A percentile compares a stretch with the other conserved stretches of the same genome.
Evolutionary conservation across 2,888 invertebrate species (phyloP).

Genomic region (Matsumyia berberina): DNA sequence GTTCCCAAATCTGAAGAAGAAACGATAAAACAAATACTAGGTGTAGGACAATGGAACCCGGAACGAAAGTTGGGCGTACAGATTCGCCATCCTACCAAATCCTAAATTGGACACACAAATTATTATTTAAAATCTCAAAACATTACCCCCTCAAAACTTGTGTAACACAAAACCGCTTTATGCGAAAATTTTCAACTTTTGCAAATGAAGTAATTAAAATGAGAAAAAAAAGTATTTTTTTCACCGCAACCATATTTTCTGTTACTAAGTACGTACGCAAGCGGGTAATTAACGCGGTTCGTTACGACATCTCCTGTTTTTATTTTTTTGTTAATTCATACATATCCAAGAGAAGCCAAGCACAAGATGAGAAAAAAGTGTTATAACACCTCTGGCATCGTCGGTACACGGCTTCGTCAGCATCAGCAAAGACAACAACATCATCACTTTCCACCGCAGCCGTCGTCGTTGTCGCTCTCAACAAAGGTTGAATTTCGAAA

Average conservation of each 20-base stretch:
- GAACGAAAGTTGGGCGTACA: too few species aligned
- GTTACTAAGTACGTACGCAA: constrained; percentile 29
- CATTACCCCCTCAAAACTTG: not conserved
- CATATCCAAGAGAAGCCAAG: constrained; percentile 6
- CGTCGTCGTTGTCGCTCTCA: constrained; percentile 22
- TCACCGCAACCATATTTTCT: not conserved
- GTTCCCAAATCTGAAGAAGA: too few species aligned
- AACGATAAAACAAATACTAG: too few species aligned
- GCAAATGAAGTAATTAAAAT: constrained; percentile 14
- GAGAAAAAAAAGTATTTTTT: not conserved
- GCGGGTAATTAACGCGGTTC: constrained; percentile 23
- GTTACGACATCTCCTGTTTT: constrained; percentile 34
- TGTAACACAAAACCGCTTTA: not conserved
- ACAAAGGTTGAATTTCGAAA: constrained; percentile 53
- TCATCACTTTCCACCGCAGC: constrained; percentile 32
- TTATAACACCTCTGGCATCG: constrained; percentile 33
- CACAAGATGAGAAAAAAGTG: not conserved
- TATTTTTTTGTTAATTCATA: constrained; percentile 3
- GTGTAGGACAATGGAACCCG: too few species aligned
- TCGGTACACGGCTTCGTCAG: constrained; percentile 20
- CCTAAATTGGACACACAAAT: too few species aligned
- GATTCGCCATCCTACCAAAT: too few species aligned
- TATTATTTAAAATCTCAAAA: too few species aligned
- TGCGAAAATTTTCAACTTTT: not conserved
- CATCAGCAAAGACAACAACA: constrained; percentile 23